A percentile compares a stretch with the other conserved stretches of the same genome.
Conservation (phyloP, 1,140 invertebrate species). For the Bombus vancouverensis region DNA sequence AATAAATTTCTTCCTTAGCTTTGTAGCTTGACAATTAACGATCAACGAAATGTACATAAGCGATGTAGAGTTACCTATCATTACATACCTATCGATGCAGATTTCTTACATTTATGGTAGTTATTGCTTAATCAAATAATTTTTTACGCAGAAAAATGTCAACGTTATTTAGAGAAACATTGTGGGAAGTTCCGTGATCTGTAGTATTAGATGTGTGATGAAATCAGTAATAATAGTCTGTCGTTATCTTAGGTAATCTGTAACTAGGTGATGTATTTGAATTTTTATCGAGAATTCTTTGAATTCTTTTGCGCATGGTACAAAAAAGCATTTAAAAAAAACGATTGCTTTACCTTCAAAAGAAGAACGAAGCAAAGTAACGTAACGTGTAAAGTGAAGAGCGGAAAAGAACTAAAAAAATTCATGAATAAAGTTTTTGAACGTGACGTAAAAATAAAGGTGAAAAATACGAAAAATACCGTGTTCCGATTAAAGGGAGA, state of each 20-base stretch:
- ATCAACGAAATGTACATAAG: neutral
- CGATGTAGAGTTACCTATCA: neutral
- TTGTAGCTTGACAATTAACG: neutral
- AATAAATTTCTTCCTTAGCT: neutral
- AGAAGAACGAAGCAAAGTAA: neutral
- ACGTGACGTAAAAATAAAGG: neutral
- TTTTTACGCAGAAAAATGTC: neutral
- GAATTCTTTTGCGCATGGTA: neutral
- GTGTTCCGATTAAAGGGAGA: neutral
- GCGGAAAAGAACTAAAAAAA: neutral
- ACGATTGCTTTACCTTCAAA: neutral
- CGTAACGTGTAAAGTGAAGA: neutral
- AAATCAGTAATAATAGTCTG: neutral
- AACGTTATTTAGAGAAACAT: neutral
- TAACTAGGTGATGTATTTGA: neutral
- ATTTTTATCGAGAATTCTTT: conserved; percentile 6
- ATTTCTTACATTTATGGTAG: neutral
- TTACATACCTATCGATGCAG: neutral
- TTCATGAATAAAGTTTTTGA: neutral
- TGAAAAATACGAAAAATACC: neutral
- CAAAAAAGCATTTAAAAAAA: neutral
- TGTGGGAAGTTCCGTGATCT: neutral
- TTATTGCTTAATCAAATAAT: neutral
- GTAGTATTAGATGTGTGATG: neutral
- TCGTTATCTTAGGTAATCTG: neutral